A percentile compares a stretch with the other conserved stretches of the same genome.
Conservation (phyloP, 2,888 invertebrate species). For the Pilophorus perplexus region DNA sequence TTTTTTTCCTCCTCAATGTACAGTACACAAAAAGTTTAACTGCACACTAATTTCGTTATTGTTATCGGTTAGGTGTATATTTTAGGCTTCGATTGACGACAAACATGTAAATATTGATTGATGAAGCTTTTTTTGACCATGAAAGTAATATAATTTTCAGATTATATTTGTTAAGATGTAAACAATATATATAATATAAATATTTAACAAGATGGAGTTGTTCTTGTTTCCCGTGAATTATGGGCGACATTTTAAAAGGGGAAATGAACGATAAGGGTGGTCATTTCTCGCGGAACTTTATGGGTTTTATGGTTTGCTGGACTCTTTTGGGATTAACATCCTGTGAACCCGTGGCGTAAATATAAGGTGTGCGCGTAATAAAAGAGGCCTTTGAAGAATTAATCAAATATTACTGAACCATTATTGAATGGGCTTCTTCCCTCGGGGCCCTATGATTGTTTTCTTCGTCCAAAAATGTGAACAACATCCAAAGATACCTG, state of each 20-base stretch:
- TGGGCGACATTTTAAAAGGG: too few relatives aligned
- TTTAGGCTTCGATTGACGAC: constrained; percentile 8
- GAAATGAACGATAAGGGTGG: too few relatives aligned
- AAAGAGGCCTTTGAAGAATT: too few relatives aligned
- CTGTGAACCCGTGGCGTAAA: too few relatives aligned
- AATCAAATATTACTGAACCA: too few relatives aligned
- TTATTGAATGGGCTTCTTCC: too few relatives aligned
- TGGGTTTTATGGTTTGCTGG: neutral
- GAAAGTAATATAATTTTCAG: constrained; percentile 35
- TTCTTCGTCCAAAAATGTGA: too few relatives aligned
- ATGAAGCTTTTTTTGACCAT: constrained; percentile 29
- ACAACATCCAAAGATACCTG: too few relatives aligned
- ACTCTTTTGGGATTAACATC: too few relatives aligned
- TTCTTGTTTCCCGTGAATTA: neutral
- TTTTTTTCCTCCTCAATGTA: constrained; percentile 33
- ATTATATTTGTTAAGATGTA: constrained; percentile 40
- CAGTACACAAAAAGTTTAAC: constrained; percentile 25
- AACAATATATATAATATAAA: constrained; percentile 34
- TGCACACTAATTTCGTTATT: constrained; percentile 27
- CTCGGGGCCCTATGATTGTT: too few relatives aligned
- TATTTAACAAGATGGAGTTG: constrained; percentile 9
- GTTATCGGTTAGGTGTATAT: constrained; percentile 37
- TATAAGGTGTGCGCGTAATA: too few relatives aligned
- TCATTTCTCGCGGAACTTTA: too few relatives aligned
- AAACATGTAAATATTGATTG: constrained; percentile 29